Conservation (phyloP, 2,113 vertebrate genomes). For the Pteronura brasiliensis region DNA sequence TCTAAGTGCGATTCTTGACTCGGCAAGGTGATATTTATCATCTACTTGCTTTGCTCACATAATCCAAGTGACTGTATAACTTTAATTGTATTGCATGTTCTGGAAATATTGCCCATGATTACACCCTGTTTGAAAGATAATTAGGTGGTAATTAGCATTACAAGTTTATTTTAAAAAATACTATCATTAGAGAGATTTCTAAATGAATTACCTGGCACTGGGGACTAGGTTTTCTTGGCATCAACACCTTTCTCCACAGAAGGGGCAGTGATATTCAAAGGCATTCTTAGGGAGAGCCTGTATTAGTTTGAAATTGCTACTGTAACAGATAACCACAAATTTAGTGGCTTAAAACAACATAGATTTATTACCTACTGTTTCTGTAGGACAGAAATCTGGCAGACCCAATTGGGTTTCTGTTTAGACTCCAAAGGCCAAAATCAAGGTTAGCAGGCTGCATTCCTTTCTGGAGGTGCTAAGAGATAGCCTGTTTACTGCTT, state of each 20-base stretch:
- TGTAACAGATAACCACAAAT: background rate
- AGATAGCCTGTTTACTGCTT: background rate
- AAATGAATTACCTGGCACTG: conserved; percentile 33
- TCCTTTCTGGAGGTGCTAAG: background rate
- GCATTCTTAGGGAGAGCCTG: background rate
- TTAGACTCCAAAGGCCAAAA: background rate
- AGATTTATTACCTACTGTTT: background rate
- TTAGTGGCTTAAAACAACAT: background rate
- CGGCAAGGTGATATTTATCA: conserved; percentile 69
- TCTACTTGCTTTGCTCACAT: conserved; percentile 70
- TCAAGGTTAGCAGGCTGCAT: background rate
- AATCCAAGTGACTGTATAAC: conserved; percentile 64
- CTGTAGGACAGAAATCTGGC: background rate
- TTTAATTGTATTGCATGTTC: conserved; percentile 62
- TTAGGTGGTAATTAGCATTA: conserved; percentile 59
- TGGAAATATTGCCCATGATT: conserved; percentile 67
- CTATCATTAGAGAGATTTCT: conserved; percentile 59
- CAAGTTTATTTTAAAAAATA: conserved; percentile 58
- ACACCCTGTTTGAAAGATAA: conserved; percentile 74
- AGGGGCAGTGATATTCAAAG: conserved; percentile 48
- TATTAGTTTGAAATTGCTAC: background rate
- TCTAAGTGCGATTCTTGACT: conserved; percentile 72
- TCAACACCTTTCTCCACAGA: conserved; percentile 34
- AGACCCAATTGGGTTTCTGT: background rate
- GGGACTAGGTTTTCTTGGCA: conserved; percentile 66